phyloP scores from a whole-genome alignment of 2,797 vertebrate genomes.

The Tapera naevia region DNA sequence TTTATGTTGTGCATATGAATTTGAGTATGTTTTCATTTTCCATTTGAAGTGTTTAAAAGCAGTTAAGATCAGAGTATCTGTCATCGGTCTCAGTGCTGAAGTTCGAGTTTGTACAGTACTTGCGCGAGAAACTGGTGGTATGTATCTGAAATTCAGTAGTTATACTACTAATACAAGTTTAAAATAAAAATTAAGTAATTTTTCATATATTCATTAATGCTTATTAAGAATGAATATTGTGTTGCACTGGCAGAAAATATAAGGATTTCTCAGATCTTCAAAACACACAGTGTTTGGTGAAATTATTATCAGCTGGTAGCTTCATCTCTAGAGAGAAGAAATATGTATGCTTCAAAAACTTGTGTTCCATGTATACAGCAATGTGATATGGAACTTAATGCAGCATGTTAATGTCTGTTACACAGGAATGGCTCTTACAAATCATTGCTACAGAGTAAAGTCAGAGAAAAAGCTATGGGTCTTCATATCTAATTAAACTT shows the following conservation, averaged over 20 bases:
- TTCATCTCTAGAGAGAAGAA: not conserved
- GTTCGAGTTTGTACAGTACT: slow-evolving; percentile 93
- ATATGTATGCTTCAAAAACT: not conserved
- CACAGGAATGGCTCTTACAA: not conserved
- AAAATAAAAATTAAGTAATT: not conserved
- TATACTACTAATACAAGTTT: not conserved
- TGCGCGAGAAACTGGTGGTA: slow-evolving; percentile 92
- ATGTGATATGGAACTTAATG: not conserved
- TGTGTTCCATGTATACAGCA: not conserved
- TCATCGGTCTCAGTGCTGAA: slow-evolving; percentile 94
- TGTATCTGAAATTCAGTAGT: slow-evolving; percentile 30
- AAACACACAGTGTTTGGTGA: not conserved
- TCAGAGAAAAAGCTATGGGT: not conserved
- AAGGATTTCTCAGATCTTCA: not conserved
- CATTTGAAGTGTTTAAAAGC: slow-evolving; percentile 86
- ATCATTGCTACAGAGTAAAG: not conserved
- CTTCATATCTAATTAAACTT: not conserved
- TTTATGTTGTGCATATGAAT: not conserved
- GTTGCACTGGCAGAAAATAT: not conserved
- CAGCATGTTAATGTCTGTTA: not conserved
- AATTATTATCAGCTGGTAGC: not conserved
- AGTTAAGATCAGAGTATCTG: slow-evolving; percentile 91
- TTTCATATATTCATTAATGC: not conserved
- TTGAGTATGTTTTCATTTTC: slow-evolving; percentile 30
- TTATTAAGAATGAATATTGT: not conserved